Evolutionary conservation across 2,888 invertebrate species (phyloP), one percentile per base, ranked within the genome.

Genomic region (Athalia circularis): DNA sequence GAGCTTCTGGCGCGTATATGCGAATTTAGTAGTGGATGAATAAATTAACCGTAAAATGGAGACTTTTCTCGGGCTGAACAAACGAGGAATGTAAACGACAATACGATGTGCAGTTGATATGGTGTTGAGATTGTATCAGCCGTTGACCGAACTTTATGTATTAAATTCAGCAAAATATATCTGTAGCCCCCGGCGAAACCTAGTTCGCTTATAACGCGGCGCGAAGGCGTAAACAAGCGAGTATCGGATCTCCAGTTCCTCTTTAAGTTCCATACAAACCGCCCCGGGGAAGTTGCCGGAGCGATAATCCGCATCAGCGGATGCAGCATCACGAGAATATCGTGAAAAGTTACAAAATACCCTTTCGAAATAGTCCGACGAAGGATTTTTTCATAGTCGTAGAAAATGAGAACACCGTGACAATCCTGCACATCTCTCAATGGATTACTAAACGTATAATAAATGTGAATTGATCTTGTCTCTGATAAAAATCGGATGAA

Each of bases 251-350:
- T 72, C 29, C 29, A 29, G 29, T 29, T 29, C 59, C 72, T 57
- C 72, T 72, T 72, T 57, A 72, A 72, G 59, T 72, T 72, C 45
- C 47, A 72, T 72, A 29, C 72, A 59, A 59, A 72, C 57, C 57
- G 45, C 72, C 59, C 59, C 72, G 47, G 59, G 72, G 59, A 59
- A 13, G 13, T 59, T 13, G 47, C 59, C 5, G 11, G 7, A 15
- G 59, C 13, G 59, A 72, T 59, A 57, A 59, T 72, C 72, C 72
- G 29, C 13, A 29, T 29, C 29, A 59, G 59, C 8, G 45, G 59
- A 59, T 72, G 59, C 59, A 47, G 59, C 59, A 72, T 59, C 59
- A 29, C 59, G 59, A 72, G 47, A 11, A 72, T 3, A 29, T 62
- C 29, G 13, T 13, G 6, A 4, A 54, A 54, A 54, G 11, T 54